Base-by-base conservation (phyloP, 2,797 vertebrate species). In the Dipus sagitta region DNA sequence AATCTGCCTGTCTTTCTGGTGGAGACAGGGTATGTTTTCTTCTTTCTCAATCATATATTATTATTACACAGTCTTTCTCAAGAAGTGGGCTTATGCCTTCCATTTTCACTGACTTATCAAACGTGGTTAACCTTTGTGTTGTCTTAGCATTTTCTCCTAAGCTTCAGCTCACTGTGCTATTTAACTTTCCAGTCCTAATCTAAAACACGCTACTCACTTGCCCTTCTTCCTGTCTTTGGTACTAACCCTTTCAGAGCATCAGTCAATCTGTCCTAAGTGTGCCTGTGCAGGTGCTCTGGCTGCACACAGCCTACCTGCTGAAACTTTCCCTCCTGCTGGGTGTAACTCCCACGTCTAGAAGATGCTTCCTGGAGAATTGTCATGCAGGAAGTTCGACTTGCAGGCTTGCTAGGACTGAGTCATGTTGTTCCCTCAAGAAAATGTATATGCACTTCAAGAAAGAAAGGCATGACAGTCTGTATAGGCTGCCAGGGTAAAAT, bases 101-200 rank as follows among this genome's bases (percentile, higher is more conserved):
- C 24, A 58, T 92, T 91, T 90, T 77, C 71, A 79, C 74, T 77
- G 95, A 93, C 92, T 92, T 79, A 89, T 77, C 0, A 8, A 79
- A 76, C 15, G 30, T 3, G 82, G 86, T 90, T 95, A 90, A 94
- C 91, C 93, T 97, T 80, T 38, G 30, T 95, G 92, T 94, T 94
- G 87, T 90, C 91, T 82, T 97, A 94, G 81, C 91, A 86, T 96
- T 96, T 95, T 90, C 85, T 91, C 75, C 71, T 76, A 94, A 88
- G 90, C 84, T 85, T 93, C 13, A n/a, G 47, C 75, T 82, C 38
- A 32, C 58, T 1, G 82, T 95, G 93, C 78, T 97, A 91, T 95
- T 97, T 97, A 97, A 94, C 92, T 94, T 97, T 83, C 78, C 79
- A 24, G 13, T 92, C 30, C 70, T 95, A 81, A 94, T 93, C 90